These are phyloP conservation scores for Mormyrus proboscirostris DNA, from an alignment of 2,797 vertebrate genomes.

Conservation along the genomic window DNA sequence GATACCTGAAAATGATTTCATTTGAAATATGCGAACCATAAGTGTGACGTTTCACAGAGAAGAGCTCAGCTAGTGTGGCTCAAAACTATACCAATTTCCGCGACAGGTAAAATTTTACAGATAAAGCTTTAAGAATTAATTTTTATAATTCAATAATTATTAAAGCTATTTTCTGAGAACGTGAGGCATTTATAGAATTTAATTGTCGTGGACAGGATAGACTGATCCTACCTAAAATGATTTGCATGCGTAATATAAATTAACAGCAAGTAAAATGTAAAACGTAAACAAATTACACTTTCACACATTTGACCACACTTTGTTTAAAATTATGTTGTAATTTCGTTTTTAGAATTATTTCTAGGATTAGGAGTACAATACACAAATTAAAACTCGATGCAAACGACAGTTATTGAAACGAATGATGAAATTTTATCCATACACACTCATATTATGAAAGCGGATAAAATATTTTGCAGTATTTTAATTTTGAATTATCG, in stretches of 20 bases:
- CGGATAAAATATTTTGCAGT: background rate
- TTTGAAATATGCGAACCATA: background rate
- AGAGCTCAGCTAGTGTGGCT: background rate
- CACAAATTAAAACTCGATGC: background rate
- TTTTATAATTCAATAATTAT: background rate
- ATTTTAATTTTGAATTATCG: background rate
- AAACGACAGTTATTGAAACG: background rate
- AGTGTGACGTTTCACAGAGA: background rate
- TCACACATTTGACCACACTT: background rate
- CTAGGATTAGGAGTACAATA: background rate
- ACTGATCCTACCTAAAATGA: background rate
- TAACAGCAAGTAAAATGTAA: background rate
- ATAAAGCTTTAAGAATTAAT: background rate
- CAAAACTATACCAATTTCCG: background rate
- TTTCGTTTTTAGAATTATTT: background rate
- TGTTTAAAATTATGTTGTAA: background rate
- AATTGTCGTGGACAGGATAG: background rate
- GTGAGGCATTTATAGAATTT: background rate
- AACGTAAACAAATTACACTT: background rate
- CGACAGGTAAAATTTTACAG: background rate
- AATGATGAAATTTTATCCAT: background rate
- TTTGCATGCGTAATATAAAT: background rate
- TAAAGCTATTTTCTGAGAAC: background rate
- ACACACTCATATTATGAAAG: background rate
- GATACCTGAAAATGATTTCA: background rate